Evolutionary conservation across 2,113 vertebrate genomes (phyloP).

Genomic region (Silurus glanis): DNA sequence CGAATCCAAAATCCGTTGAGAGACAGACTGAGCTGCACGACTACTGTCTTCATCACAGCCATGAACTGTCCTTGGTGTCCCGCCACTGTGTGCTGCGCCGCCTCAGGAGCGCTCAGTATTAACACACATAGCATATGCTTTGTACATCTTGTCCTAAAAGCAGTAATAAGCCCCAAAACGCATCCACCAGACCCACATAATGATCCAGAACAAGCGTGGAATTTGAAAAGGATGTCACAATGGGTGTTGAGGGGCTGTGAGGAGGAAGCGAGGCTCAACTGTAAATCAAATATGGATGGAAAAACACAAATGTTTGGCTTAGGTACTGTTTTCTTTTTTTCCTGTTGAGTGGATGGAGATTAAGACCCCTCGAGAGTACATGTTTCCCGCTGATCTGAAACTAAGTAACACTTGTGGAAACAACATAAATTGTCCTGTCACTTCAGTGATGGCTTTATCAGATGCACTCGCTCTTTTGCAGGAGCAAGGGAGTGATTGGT

Average conservation of each 20-base stretch:
- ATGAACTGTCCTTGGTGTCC: constrained; percentile 26
- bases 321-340: constrained; percentile 6
- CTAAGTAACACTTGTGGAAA: constrained; percentile 55
- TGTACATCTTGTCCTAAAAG: constrained; percentile 53
- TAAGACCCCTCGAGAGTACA: constrained; percentile 41
- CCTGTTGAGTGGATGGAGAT: constrained; percentile 32
- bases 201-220: constrained; percentile 55
- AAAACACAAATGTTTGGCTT: constrained; percentile 43
- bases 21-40: constrained; percentile 32
- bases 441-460: constrained; percentile 64
- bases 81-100: neutral
- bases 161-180: constrained; percentile 67
- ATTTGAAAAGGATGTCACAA: constrained; percentile 42
- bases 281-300: constrained; percentile 32
- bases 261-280: constrained; percentile 30
- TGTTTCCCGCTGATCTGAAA: constrained; percentile 37
- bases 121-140: constrained; percentile 63
- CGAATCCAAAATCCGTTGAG: constrained; percentile 1
- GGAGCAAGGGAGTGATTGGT: constrained; percentile 24
- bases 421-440: constrained; percentile 56
- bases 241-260: constrained; percentile 57
- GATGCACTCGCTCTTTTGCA: constrained; percentile 42
- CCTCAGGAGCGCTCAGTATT: constrained; percentile 39
- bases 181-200: constrained; percentile 64
- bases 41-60: constrained; percentile 29